Evolutionary conservation across 2,888 invertebrate species (phyloP).

Genomic region (Platypus cylindrus): DNA sequence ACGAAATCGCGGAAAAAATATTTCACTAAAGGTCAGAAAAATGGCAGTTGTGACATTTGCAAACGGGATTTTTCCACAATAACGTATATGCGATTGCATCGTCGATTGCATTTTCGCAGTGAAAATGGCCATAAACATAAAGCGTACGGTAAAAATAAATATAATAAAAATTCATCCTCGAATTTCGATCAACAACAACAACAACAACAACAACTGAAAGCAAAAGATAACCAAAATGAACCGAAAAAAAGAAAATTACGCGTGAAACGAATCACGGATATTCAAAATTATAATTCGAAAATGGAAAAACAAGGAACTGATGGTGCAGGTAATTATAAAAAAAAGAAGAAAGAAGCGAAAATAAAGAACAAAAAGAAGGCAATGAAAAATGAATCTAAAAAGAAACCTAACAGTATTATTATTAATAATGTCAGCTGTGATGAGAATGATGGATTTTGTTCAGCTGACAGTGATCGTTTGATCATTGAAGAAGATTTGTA

Average conservation of each 20-base stretch:
- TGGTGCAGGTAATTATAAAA: conserved; percentile 6
- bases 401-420: background rate
- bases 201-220: no score
- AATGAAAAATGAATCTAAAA: conserved; percentile 1
- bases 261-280: no score
- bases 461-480: no score
- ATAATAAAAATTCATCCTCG: conserved; percentile 16
- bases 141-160: conserved; percentile 27
- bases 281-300: no score
- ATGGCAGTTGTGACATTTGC: conserved; percentile 32
- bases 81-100: conserved; percentile 31
- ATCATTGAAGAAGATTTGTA: no score
- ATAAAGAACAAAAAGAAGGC: conserved; percentile 3
- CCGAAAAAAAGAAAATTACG: conserved; percentile 14
- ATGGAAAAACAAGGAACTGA: conserved; percentile 11
- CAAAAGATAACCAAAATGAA: conserved; percentile 8
- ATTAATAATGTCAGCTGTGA: no score
- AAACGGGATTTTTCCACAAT: conserved; percentile 32
- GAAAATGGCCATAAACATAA: conserved; percentile 30
- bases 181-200: no score
- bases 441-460: no score
- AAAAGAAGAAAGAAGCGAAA: conserved; percentile 1
- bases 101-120: conserved; percentile 29
- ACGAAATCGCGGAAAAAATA: conserved; percentile 29
- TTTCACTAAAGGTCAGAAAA: conserved; percentile 33